These are phyloP conservation scores for Paragorgia papillata DNA, from an alignment of 92 coral and sea anemone species.

Conservation along the genomic window DNA sequence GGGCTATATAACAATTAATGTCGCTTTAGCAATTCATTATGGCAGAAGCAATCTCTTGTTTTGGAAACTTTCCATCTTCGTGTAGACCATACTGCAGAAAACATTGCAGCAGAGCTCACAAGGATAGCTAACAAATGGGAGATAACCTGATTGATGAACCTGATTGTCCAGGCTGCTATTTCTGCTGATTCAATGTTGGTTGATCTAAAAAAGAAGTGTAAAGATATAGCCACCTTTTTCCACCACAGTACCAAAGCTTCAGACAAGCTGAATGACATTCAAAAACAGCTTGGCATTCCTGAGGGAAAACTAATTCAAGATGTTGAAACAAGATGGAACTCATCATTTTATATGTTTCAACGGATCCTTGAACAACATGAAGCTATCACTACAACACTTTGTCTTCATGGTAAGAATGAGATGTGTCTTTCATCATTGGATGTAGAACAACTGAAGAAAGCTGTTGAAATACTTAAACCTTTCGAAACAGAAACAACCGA, in stretches of 20 bases:
- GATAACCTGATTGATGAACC: constrained; percentile 37
- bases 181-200: constrained; percentile 19
- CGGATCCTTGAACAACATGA: constrained; percentile 45
- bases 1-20: too few species aligned
- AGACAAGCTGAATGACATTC: constrained; percentile 41
- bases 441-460: constrained; percentile 39
- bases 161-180: constrained; percentile 36
- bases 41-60: constrained; percentile 51
- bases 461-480: constrained; percentile 35
- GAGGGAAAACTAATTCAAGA: constrained; percentile 11
- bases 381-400: constrained; percentile 52
- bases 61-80: constrained; percentile 33
- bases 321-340: constrained; percentile 45
- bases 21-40: too few species aligned
- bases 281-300: constrained; percentile 22
- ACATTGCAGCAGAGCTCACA: too few species aligned
- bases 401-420: constrained; percentile 25
- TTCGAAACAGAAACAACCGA: constrained; percentile 38
- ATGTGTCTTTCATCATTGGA: constrained; percentile 44
- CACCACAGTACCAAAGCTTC: constrained; percentile 35
- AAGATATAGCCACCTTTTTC: constrained; percentile 18
- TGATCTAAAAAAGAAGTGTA: constrained; percentile 39
- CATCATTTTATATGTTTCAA: constrained; percentile 36
- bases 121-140: constrained; percentile 38
- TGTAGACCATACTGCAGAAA: too few species aligned